These are phyloP conservation scores for Mormyrus hasselquistii DNA, from an alignment of 2,797 vertebrate genomes.

Conservation along the genomic window DNA sequence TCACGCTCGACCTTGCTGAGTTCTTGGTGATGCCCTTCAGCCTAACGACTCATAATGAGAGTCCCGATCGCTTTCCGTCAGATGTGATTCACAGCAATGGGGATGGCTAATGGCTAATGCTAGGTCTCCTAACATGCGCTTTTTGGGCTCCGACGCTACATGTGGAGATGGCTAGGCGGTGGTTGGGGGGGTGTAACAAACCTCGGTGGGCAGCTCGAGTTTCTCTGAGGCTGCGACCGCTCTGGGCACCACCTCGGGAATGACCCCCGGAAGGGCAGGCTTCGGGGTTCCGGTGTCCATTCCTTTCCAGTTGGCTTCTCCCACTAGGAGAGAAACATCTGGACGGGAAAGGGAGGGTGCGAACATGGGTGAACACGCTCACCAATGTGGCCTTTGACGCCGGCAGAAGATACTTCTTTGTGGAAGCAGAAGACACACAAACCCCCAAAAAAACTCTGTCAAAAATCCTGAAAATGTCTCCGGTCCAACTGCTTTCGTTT, in stretches of 20 bases:
- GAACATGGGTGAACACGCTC: background rate
- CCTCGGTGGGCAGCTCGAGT: slow-evolving; percentile 54
- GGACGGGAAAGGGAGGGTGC: background rate
- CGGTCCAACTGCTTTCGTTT: background rate
- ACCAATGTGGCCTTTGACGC: background rate
- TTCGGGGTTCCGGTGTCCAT: slow-evolving; percentile 55
- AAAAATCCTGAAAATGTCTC: background rate
- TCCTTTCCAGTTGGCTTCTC: slow-evolving; percentile 53
- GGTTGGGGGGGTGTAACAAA: slow-evolving; percentile 23
- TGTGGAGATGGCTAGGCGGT: background rate
- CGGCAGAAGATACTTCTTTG: background rate
- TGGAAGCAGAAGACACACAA: background rate
- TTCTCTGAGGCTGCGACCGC: slow-evolving; percentile 32
- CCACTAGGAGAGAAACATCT: slow-evolving; percentile 53
- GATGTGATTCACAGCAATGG: background rate
- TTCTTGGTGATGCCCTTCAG: background rate
- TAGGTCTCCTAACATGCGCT: background rate
- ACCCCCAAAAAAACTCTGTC: background rate
- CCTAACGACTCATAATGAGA: background rate
- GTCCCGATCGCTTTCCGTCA: background rate
- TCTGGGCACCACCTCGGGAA: slow-evolving; percentile 45
- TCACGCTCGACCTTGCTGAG: background rate
- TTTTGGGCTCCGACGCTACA: background rate
- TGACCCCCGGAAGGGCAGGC: slow-evolving; percentile 55
- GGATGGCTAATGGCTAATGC: background rate